phyloP scores from a whole-genome alignment of 2,888 invertebrate species.

The Cybosia mesomella region DNA sequence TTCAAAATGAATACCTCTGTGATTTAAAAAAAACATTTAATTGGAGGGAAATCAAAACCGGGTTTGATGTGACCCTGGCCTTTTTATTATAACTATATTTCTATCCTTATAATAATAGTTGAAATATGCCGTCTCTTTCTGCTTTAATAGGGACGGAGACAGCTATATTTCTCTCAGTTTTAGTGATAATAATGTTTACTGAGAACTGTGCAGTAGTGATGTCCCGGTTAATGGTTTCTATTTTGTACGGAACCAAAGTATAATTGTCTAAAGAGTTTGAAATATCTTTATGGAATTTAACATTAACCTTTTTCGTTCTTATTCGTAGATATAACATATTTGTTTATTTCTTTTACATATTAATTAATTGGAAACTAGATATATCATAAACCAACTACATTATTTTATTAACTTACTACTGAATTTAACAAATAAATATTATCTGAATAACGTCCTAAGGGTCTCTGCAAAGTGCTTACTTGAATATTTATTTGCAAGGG shows the following conservation, averaged over 20 bases:
- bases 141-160: constrained; percentile 22
- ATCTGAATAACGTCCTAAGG: not conserved
- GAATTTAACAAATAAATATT: not conserved
- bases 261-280: not conserved
- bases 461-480: not conserved
- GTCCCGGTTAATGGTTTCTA: constrained; percentile 44
- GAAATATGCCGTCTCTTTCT: constrained; percentile 26
- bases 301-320: constrained; percentile 12
- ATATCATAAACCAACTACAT: not conserved
- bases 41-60: constrained; percentile 14
- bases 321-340: not conserved
- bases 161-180: constrained; percentile 30
- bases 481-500: not conserved
- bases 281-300: constrained; percentile 18
- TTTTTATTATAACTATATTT: constrained; percentile 35
- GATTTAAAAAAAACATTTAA: constrained; percentile 16
- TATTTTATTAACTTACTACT: constrained; percentile 1
- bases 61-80: constrained; percentile 37
- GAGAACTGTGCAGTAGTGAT: constrained; percentile 32
- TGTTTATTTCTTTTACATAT: not conserved
- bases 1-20: constrained; percentile 13
- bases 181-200: constrained; percentile 21
- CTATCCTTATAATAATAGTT: constrained; percentile 30
- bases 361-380: constrained; percentile 10
- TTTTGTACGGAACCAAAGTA: constrained; percentile 36